Evolutionary conservation across 2,888 invertebrate genomes (phyloP), one percentile per base, ranked within the genome.

Genomic region (Carpatolechia fugitivella): DNA sequence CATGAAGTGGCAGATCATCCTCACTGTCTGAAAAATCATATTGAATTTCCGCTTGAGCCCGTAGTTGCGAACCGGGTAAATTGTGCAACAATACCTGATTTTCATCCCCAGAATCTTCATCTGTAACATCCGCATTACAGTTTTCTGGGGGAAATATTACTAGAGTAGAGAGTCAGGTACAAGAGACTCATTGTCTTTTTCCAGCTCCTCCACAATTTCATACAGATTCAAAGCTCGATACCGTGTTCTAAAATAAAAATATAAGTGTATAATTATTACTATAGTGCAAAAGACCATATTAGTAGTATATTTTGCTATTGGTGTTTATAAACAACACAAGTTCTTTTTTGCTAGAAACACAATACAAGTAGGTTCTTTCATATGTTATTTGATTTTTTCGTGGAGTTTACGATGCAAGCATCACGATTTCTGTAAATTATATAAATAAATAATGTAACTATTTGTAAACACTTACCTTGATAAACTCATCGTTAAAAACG

Each of bases 161-260:
- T 6, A 24, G 24, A 20, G n/a, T 6, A 24, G 24, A 20, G n/a
- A 24, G 24, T 18, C 18, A 10, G 18, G 24, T 46, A 46, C 14
- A 2, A 20, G 46, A 7, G 5, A 18, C 7, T 46, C 46, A 6
- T 46, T 20, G 46, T 18, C 10, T 20, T 24, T 24, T 46, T 46
- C 46, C n/a, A 46, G 46, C 46, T 46, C 46, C 46, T 46, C 46
- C 46, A 46, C 20, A 24, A 46, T 46, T 46, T 20, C 46, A 46
- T 20, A 3, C 29, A 46, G 13, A 8, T 20, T 20, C 46, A 46
- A 20, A 46, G n/a, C 10, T n/a, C 20, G n/a, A 6, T 20, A 18
- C 18, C 20, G 46, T 18, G 24, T 18, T n/a, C 46, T 46, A 46
- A 46, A 46, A 46, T 24, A n/a, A 46, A 46, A 46, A 20, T 20